Percentiles rank a stretch among this genome's conserved stretches.
phyloP scores from a whole-genome alignment of 2,113 vertebrate genomes.

The Brachypodius melanocephalos region DNA sequence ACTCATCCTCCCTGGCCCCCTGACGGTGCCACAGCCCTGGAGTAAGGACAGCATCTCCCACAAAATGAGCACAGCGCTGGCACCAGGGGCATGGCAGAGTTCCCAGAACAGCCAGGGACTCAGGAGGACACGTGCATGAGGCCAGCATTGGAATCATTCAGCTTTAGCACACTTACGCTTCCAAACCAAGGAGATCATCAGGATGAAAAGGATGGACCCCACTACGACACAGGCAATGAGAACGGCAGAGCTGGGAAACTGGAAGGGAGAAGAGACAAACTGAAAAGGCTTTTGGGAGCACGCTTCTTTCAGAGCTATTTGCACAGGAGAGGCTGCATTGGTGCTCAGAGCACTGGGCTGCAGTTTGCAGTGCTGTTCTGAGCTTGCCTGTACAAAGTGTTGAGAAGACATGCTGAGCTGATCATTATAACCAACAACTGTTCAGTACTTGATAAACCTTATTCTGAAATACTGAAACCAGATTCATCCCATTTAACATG shows the following conservation, averaged over 20 bases:
- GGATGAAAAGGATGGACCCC: background rate
- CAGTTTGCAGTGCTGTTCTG: background rate
- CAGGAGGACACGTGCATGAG: background rate
- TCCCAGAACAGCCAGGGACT: background rate
- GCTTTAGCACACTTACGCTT: slow-evolving; percentile 25
- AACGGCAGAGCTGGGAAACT: background rate
- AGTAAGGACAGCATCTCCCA: background rate
- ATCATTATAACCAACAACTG: background rate
- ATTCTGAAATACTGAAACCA: background rate
- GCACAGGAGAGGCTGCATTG: background rate
- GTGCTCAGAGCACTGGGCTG: background rate
- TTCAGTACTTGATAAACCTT: background rate
- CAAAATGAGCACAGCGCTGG: background rate
- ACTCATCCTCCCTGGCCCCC: background rate
- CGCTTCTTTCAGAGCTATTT: background rate
- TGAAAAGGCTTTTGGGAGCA: background rate
- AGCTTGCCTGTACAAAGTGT: background rate
- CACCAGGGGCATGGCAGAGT: background rate
- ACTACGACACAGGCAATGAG: background rate
- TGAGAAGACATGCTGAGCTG: background rate
- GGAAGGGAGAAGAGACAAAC: background rate
- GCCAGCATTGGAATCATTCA: background rate
- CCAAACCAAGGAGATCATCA: background rate
- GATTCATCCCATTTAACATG: background rate
- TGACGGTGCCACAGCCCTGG: background rate